Conservation (phyloP, 2,113 vertebrate genomes). For the Phaetusa simplex region DNA sequence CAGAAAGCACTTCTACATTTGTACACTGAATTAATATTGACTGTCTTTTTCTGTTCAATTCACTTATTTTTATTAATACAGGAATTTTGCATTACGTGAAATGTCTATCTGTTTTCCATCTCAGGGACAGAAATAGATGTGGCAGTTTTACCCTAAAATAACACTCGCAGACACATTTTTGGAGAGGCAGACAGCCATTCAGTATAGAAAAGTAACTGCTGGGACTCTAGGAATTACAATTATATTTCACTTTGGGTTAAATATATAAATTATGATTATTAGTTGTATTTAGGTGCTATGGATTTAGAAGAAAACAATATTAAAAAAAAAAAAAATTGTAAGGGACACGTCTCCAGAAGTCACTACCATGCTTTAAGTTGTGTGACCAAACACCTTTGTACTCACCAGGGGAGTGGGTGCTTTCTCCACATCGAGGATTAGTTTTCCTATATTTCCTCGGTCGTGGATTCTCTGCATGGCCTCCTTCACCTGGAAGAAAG, state of each 20-base stretch:
- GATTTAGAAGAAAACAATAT: neutral
- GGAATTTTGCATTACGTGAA: neutral
- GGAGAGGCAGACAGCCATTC: neutral
- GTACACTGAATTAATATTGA: neutral
- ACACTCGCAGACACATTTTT: neutral
- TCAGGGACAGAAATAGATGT: neutral
- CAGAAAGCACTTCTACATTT: neutral
- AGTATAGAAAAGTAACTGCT: neutral
- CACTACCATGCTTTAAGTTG: neutral
- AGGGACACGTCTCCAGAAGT: neutral
- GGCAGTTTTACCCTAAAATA: neutral
- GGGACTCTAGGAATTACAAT: neutral
- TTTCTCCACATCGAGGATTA: conserved; percentile 97
- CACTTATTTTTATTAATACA: neutral
- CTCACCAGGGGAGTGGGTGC: conserved; percentile 94
- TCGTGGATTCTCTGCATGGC: conserved; percentile 99
- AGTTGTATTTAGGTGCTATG: neutral
- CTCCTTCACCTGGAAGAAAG: conserved; percentile 89
- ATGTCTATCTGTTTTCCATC: neutral
- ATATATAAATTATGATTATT: neutral
- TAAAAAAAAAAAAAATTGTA: neutral
- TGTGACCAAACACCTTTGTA: neutral
- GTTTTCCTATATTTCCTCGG: conserved; percentile 96
- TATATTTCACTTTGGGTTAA: neutral
- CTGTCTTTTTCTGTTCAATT: neutral